Evolutionary conservation across 2,113 vertebrate genomes (phyloP).

Genomic region (Ranitomeya variabilis): DNA sequence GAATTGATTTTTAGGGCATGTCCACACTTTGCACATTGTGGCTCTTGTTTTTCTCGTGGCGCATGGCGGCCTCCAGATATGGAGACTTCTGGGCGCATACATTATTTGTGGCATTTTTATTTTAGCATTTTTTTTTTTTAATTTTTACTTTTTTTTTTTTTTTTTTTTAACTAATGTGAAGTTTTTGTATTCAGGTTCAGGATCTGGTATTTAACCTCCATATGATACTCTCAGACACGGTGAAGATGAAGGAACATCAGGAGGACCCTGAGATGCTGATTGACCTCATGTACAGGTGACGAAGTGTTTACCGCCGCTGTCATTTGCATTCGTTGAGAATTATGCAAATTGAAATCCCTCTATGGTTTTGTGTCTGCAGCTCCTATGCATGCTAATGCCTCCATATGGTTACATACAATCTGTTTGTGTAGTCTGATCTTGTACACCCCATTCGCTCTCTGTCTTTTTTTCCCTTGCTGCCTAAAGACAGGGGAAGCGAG

Average conservation of each 20-base stretch:
- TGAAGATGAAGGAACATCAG: slow-evolving; percentile 99
- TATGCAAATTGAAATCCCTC: neutral
- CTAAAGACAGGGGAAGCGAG: neutral
- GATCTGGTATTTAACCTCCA: slow-evolving; percentile 98
- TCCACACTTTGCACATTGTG: too few species aligned
- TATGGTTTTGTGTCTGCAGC: neutral
- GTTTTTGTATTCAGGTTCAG: slow-evolving; percentile 79
- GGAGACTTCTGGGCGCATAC: too few species aligned
- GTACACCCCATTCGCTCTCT: neutral
- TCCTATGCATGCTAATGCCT: neutral
- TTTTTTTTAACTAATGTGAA: neutral
- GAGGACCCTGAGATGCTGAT: slow-evolving; percentile 98
- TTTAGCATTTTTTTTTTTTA: neutral
- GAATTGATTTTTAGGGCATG: too few species aligned
- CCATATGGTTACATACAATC: neutral
- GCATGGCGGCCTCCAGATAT: too few species aligned
- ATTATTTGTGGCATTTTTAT: neutral
- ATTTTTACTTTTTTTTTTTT: too few species aligned
- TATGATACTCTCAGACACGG: slow-evolving; percentile 98
- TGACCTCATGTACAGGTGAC: slow-evolving; percentile 98
- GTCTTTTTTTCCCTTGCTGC: neutral
- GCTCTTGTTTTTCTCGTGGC: too few species aligned
- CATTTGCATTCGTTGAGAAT: too few species aligned
- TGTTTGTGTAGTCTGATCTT: neutral
- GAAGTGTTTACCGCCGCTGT: neutral